Conservation (phyloP, 2,797 vertebrate genomes). For the Dicrostonyx torquatus region DNA sequence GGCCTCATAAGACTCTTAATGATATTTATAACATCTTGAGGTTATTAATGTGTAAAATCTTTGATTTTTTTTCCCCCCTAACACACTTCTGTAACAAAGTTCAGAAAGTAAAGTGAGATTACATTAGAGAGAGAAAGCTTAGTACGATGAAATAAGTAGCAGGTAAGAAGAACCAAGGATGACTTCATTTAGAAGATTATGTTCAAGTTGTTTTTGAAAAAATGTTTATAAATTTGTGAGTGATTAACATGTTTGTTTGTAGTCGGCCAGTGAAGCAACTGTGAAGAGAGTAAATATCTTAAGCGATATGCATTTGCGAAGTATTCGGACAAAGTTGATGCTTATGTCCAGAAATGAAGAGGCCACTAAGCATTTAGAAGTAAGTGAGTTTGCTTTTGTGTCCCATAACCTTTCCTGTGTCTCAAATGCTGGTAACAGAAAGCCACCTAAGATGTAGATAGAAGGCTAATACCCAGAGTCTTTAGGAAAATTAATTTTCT, state of each 20-base stretch:
- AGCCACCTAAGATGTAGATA: neutral
- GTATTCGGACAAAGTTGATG: conserved; percentile 97
- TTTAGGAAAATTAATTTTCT: conserved; percentile 28
- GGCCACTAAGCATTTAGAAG: conserved; percentile 98
- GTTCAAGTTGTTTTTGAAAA: conserved; percentile 39
- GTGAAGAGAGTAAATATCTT: conserved; percentile 97
- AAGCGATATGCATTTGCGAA: conserved; percentile 99
- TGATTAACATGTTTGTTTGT: conserved; percentile 65
- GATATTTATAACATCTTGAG: neutral
- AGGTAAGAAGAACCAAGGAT: neutral
- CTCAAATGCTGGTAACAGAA: conserved; percentile 31
- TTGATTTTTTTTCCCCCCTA: neutral
- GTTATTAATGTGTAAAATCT: neutral
- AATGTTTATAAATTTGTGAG: conserved; percentile 44
- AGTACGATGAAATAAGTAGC: neutral
- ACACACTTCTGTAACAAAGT: neutral
- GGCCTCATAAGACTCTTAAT: neutral
- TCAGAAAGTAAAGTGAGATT: conserved; percentile 33
- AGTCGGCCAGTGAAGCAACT: conserved; percentile 96
- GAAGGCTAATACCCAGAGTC: neutral
- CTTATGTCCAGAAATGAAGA: conserved; percentile 99
- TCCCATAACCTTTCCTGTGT: neutral
- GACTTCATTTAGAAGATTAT: neutral
- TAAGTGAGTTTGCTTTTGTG: conserved; percentile 81
- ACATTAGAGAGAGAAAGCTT: neutral